Conservation (phyloP, 2,888 invertebrate species). For the Drosophila cyrtoloma region DNA sequence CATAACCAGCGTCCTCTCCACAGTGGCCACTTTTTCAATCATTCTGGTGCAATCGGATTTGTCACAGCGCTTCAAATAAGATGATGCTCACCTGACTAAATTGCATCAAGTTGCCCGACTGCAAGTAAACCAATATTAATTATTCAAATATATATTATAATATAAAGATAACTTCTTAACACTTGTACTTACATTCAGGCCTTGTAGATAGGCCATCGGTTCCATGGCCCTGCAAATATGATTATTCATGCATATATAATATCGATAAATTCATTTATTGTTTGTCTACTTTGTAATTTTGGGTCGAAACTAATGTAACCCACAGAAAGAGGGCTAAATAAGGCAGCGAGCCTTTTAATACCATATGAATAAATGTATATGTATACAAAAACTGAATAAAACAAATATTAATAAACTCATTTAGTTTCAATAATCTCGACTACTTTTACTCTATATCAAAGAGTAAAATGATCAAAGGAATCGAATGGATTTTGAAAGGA, state of each 20-base stretch:
- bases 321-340: too few relatives aligned
- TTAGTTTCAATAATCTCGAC: too few relatives aligned
- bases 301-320: too few relatives aligned
- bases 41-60: constrained; percentile 84
- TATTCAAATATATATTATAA: background rate
- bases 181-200: constrained; percentile 73
- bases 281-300: background rate
- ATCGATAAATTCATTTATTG: background rate
- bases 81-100: constrained; percentile 79
- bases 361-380: background rate
- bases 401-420: too few relatives aligned
- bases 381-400: background rate
- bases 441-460: too few relatives aligned
- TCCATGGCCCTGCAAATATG: constrained; percentile 56
- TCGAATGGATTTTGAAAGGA: too few relatives aligned
- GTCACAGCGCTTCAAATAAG: constrained; percentile 70
- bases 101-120: constrained; percentile 83
- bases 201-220: constrained; percentile 77
- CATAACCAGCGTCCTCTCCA: constrained; percentile 73
- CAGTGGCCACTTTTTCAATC: constrained; percentile 81
- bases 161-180: background rate
- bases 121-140: constrained; percentile 33
- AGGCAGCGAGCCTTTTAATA: background rate
- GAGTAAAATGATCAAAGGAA: too few relatives aligned
- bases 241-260: background rate